These are phyloP conservation scores for Melanophora roralis DNA, from an alignment of 2,888 invertebrate species.

Conservation along the genomic window DNA sequence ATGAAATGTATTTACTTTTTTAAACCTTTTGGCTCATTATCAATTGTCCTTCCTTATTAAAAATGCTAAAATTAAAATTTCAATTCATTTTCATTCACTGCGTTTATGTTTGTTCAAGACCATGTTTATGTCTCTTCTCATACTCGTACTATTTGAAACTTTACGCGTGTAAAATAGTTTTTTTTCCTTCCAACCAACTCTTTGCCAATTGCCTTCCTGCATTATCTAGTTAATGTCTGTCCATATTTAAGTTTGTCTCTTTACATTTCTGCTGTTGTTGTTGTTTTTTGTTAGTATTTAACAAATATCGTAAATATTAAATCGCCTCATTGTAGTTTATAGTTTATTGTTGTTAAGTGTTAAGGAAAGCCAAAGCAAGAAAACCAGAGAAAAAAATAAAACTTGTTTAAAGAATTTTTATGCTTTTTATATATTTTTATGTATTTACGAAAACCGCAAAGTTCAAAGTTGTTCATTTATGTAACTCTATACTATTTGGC, in stretches of 20 bases:
- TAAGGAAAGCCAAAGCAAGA: constrained; percentile 25
- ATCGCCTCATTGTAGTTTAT: constrained; percentile 35
- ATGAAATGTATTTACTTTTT: no score
- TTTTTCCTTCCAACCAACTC: not conserved
- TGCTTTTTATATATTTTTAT: constrained; percentile 53
- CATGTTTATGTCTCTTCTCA: constrained; percentile 59
- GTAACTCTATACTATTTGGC: not conserved
- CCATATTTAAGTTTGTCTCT: constrained; percentile 13
- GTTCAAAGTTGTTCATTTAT: constrained; percentile 58
- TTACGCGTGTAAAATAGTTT: constrained; percentile 47
- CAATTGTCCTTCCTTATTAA: not conserved
- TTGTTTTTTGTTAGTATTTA: constrained; percentile 8
- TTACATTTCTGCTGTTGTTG: not conserved
- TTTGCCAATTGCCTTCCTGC: constrained; percentile 14
- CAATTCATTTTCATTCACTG: constrained; percentile 12
- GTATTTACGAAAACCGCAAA: constrained; percentile 53
- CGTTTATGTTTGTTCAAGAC: constrained; percentile 45
- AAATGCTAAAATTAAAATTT: not conserved
- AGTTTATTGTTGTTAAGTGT: constrained; percentile 56
- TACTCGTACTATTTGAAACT: constrained; percentile 51
- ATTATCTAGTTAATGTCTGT: constrained; percentile 15
- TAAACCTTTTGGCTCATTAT: not conserved
- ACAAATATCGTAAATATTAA: constrained; percentile 21
- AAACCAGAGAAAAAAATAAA: constrained; percentile 25
- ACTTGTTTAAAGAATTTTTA: constrained; percentile 58